Base-by-base conservation (phyloP, 2,797 vertebrate species). In the Clarias fuscus region DNA sequence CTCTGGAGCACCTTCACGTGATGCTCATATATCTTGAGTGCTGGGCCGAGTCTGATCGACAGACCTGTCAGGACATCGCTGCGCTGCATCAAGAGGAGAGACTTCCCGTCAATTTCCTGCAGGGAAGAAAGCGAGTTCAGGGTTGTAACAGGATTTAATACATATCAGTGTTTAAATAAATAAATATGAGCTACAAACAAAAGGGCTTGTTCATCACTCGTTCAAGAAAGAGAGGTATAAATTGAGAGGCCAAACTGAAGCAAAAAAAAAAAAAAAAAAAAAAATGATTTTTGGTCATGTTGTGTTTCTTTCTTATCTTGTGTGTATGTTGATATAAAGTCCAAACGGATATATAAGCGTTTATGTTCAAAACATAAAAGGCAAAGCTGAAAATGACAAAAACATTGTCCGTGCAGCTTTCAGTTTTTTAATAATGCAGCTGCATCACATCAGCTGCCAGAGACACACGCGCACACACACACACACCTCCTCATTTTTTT, bases 21-120 rank as follows among this genome's bases (percentile, higher is more conserved):
- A 53, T 96, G 96, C 94, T 98, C 97, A 0, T 98, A 98, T 92
- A 98, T 98, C 91, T 98, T 98, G 84, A 98, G 96, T 65, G 97
- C 97, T 0, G 97, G 97, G 65, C 97, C 97, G 10, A 98, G 96
- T 89, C 96, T 96, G 92, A 98, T 98, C 0, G 97, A 97, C 88
- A 98, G 90, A 70, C 97, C 97, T 0, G 97, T 98, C 90, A 98
- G 91, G 86, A 98, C 97, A 13, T 98, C 97, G 0, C 96, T 96
- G 85, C 97, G 96, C 89, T 97, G 97, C 97, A 98, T 98, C 40
- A 98, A 93, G 90, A 98, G 95, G 84, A 98, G 93, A 64, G 97
- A 97, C 92, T 97, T 97, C 81, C 97, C 97, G 77, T 97, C 97
- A 53, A 97, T 97, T 94, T 97, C 97, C 97, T 97, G 93, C 8